Conservation (phyloP, 2,797 vertebrate species). For the Spheniscus humboldti region DNA sequence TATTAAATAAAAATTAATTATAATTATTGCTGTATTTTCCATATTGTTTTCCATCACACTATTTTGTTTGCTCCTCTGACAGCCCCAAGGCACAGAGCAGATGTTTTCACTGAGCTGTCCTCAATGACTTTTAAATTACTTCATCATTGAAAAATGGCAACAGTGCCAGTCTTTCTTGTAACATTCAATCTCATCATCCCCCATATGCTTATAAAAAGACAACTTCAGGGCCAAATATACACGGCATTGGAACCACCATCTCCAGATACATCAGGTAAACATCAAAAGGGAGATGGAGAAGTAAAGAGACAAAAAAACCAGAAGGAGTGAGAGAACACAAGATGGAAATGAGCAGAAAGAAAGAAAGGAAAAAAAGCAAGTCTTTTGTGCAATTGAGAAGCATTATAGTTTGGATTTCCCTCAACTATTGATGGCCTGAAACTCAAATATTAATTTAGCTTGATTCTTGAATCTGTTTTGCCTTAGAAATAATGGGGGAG, state of each 20-base stretch:
- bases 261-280: not conserved
- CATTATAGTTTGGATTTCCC: not conserved
- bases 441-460: conserved; percentile 1
- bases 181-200: not conserved
- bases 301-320: not conserved
- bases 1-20: not conserved
- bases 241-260: not conserved
- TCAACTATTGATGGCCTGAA: not conserved
- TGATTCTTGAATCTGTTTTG: conserved; percentile 6
- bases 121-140: conserved; percentile 37
- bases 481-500: not conserved
- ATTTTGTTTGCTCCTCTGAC: conserved; percentile 5
- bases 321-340: not conserved
- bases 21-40: not conserved
- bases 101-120: conserved; percentile 42
- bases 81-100: conserved; percentile 8
- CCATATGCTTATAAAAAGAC: not conserved
- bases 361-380: not conserved
- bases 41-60: conserved; percentile 1
- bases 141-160: conserved; percentile 5
- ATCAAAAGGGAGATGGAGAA: not conserved
- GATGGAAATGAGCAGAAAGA: not conserved
- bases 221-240: not conserved
- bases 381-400: not conserved
- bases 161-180: conserved; percentile 3